Evolutionary conservation across 2,797 vertebrate species (phyloP).

Genomic region (Choloepus didactylus): DNA sequence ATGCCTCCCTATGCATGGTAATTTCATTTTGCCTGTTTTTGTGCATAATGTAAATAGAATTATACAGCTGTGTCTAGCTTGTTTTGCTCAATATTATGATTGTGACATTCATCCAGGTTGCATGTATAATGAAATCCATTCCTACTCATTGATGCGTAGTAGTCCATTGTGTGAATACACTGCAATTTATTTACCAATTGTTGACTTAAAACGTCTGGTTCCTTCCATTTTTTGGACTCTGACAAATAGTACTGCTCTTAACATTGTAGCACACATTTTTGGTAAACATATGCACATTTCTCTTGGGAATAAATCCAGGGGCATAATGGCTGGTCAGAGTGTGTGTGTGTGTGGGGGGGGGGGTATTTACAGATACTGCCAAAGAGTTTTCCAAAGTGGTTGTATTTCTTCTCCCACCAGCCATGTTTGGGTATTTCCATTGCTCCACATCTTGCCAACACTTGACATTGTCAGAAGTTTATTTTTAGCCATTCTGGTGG

Average conservation of each 20-base stretch:
- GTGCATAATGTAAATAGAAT: not conserved
- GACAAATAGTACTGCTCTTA: not conserved
- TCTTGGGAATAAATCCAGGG: not conserved
- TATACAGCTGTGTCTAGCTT: not conserved
- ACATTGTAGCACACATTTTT: not conserved
- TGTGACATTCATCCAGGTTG: conserved; percentile 16
- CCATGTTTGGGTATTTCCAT: not conserved
- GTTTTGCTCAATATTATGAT: not conserved
- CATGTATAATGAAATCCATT: not conserved
- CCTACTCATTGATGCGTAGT: not conserved
- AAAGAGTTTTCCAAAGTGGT: conserved; percentile 4
- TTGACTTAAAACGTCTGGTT: not conserved
- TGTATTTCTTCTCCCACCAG: not conserved
- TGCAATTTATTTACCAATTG: not conserved
- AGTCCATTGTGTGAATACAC: not conserved
- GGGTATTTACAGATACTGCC: not conserved
- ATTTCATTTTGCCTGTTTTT: not conserved
- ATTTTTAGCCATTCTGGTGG: conserved; percentile 52
- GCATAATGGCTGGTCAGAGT: not conserved
- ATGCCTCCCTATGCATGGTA: not conserved
- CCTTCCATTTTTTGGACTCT: not conserved
- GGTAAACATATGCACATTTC: too few species aligned
- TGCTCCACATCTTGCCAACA: not conserved
- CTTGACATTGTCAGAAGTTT: not conserved
- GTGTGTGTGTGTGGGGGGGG: accelerated